Conservation (phyloP, 1,140 invertebrate species). For the Drosophila triauraria region DNA sequence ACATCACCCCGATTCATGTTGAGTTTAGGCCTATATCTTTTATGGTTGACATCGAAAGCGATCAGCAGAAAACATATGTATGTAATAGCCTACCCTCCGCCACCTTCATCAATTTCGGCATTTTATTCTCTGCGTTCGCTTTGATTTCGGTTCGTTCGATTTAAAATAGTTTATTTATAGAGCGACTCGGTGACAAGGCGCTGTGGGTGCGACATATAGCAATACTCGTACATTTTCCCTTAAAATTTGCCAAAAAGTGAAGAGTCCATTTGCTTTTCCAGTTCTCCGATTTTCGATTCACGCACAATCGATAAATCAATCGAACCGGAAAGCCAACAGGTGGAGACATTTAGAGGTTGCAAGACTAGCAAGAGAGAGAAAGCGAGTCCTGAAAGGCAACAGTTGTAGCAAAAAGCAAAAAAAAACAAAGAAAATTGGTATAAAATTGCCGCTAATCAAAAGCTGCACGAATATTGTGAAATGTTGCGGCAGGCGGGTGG, state of each 20-base stretch:
- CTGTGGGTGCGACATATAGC: slow-evolving; percentile 4
- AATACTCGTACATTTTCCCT: neutral
- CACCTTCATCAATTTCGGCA: slow-evolving; percentile 13
- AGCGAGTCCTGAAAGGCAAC: slow-evolving; percentile 43
- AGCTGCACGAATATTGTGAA: slow-evolving; percentile 70
- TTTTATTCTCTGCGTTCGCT: slow-evolving; percentile 26
- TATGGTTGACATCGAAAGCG: slow-evolving; percentile 18
- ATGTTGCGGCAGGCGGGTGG: slow-evolving; percentile 23
- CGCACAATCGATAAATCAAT: slow-evolving; percentile 65
- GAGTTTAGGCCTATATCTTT: slow-evolving; percentile 9
- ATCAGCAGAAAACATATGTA: slow-evolving; percentile 19
- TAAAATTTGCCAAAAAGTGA: slow-evolving; percentile 10
- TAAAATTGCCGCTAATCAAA: slow-evolving; percentile 77
- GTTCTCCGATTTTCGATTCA: slow-evolving; percentile 35
- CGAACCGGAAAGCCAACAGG: slow-evolving; percentile 43
- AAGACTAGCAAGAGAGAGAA: neutral
- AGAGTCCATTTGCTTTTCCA: slow-evolving; percentile 7
- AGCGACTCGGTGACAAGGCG: slow-evolving; percentile 16
- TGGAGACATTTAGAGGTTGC: slow-evolving; percentile 37
- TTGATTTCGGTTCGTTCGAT: slow-evolving; percentile 42
- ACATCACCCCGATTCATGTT: slow-evolving; percentile 1
- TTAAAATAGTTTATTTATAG: slow-evolving; percentile 55
- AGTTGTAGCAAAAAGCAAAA: slow-evolving; percentile 5
- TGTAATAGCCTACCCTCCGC: neutral
- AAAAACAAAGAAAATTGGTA: slow-evolving; percentile 22